Evolutionary conservation across 2,113 vertebrate genomes (phyloP).

Genomic region (Phyllostomus hastatus): DNA sequence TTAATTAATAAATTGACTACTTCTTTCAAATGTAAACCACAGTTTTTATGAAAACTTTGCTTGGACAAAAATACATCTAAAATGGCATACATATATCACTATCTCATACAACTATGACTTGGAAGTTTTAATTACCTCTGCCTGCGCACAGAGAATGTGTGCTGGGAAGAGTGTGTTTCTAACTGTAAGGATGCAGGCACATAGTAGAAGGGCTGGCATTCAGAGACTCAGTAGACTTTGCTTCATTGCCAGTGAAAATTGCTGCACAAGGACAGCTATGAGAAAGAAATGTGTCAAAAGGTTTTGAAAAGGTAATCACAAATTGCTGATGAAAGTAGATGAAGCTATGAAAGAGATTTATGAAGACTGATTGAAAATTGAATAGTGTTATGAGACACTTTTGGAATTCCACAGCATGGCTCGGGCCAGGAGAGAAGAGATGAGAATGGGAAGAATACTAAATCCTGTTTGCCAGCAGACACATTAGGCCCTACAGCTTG

Average conservation of each 20-base stretch:
- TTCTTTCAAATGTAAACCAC: not conserved
- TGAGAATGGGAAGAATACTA: slow-evolving; percentile 46
- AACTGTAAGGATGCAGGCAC: not conserved
- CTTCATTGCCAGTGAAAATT: slow-evolving; percentile 40
- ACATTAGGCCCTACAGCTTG: slow-evolving; percentile 52
- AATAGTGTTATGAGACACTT: slow-evolving; percentile 66
- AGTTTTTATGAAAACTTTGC: not conserved
- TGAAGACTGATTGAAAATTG: slow-evolving; percentile 55
- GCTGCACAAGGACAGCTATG: not conserved
- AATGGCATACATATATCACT: not conserved
- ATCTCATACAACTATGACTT: not conserved
- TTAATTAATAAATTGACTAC: not conserved
- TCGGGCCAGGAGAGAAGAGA: slow-evolving; percentile 60
- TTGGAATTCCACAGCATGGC: slow-evolving; percentile 52
- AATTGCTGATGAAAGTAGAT: slow-evolving; percentile 65
- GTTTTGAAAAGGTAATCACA: slow-evolving; percentile 56
- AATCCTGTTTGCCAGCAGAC: slow-evolving; percentile 60
- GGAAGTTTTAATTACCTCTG: slow-evolving; percentile 1
- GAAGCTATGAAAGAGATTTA: slow-evolving; percentile 66
- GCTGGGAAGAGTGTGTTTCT: not conserved
- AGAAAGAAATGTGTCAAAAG: slow-evolving; percentile 54
- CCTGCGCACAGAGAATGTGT: not conserved
- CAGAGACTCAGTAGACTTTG: not conserved
- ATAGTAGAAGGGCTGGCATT: not conserved
- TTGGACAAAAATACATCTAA: not conserved